These are phyloP conservation scores for Phenganax subtilis DNA, from an alignment of 92 coral and sea anemone species.

Conservation along the genomic window DNA sequence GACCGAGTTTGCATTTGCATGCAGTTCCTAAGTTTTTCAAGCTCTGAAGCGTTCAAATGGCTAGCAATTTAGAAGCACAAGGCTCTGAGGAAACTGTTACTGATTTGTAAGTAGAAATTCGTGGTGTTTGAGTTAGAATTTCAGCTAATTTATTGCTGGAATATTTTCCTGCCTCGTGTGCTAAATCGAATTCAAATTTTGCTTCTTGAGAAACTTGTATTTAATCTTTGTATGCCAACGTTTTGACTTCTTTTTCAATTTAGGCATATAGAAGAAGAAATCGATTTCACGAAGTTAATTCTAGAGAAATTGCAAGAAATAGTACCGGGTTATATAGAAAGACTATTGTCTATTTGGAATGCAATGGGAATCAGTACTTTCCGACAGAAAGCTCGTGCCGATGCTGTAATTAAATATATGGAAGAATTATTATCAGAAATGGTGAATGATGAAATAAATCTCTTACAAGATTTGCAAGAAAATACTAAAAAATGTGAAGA, in stretches of 20 bases:
- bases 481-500: conserved; percentile 68
- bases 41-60: neutral
- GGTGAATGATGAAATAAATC: conserved; percentile 68
- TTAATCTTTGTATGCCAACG: no score
- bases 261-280: neutral
- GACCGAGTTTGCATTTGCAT: neutral
- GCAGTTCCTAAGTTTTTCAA: neutral
- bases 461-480: conserved; percentile 54
- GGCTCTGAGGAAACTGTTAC: no score
- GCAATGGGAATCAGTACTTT: conserved; percentile 78
- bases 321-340: conserved; percentile 56
- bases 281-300: neutral
- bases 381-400: conserved; percentile 67
- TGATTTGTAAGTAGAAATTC: no score
- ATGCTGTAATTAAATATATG: conserved; percentile 67
- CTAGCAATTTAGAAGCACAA: neutral
- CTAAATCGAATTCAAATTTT: no score
- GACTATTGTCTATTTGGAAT: conserved; percentile 72
- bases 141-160: no score
- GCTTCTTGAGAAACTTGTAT: no score
- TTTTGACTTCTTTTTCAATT: neutral
- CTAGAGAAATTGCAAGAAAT: neutral
- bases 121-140: no score
- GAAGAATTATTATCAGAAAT: conserved; percentile 69
- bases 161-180: no score